Conservation (phyloP, 2,888 invertebrate species). For the Altica lythri region DNA sequence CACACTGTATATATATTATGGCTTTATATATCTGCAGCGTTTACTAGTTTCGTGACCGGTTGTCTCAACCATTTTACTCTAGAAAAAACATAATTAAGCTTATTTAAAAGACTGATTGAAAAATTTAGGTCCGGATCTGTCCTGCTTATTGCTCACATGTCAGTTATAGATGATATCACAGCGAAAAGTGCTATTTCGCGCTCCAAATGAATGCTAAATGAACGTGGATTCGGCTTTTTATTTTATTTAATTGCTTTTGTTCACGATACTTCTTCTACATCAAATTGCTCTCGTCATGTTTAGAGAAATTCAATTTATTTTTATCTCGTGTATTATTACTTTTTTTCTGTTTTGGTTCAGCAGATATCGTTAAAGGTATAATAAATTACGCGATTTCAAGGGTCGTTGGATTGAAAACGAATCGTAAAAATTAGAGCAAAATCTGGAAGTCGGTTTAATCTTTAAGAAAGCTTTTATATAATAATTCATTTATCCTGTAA, state of each 20-base stretch:
- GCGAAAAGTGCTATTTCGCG: constrained; percentile 41
- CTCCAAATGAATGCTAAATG: constrained; percentile 42
- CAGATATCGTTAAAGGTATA: too few relatives aligned
- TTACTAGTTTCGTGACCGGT: too few relatives aligned
- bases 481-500: too few relatives aligned
- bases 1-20: too few relatives aligned
- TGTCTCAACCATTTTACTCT: too few relatives aligned
- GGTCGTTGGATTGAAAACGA: too few relatives aligned
- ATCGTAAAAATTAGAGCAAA: too few relatives aligned
- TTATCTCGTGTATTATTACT: constrained; percentile 15
- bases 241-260: constrained; percentile 31
- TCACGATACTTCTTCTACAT: constrained; percentile 32
- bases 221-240: constrained; percentile 35
- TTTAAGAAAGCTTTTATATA: too few relatives aligned
- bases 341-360: constrained; percentile 5
- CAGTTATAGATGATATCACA: constrained; percentile 41
- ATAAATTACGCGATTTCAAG: too few relatives aligned
- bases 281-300: constrained; percentile 32
- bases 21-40: too few relatives aligned
- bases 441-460: too few relatives aligned
- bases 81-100: too few relatives aligned
- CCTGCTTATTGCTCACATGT: constrained; percentile 39
- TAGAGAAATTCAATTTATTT: constrained; percentile 25
- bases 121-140: background rate
- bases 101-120: background rate